These are phyloP conservation scores for Trachythela sp. DNA, from an alignment of 64 coral and sea anemone species.

Conservation along the genomic window DNA sequence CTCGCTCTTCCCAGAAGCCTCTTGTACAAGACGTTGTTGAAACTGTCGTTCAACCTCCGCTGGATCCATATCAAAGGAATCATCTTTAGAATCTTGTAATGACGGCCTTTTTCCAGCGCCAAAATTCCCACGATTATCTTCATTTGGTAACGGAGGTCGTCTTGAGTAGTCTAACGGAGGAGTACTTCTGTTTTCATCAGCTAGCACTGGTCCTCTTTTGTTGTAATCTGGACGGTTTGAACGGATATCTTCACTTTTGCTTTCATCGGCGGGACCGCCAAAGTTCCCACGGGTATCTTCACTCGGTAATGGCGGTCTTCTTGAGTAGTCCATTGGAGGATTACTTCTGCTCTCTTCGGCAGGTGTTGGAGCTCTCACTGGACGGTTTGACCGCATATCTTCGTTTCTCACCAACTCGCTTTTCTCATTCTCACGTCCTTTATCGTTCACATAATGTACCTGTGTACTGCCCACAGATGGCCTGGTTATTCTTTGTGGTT, in stretches of 20 bases:
- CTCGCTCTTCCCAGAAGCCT: background rate
- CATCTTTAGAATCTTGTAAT: background rate
- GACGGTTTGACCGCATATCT: background rate
- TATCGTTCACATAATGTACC: background rate
- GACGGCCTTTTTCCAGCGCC: background rate
- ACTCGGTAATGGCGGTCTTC: background rate
- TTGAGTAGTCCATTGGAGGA: background rate
- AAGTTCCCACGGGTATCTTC: no score
- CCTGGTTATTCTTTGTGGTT: background rate
- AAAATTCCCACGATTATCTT: no score
- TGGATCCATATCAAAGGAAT: slow-evolving; percentile 9
- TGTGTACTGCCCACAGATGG: background rate
- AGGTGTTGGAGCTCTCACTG: background rate
- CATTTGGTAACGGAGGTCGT: background rate
- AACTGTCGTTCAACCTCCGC: background rate
- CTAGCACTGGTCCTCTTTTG: no score
- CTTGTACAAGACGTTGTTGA: slow-evolving; percentile 18
- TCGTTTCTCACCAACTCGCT: background rate
- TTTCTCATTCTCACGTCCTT: background rate
- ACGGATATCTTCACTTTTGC: no score
- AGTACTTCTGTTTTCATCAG: background rate
- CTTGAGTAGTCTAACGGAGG: background rate
- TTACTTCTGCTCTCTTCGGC: background rate
- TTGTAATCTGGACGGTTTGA: no score
- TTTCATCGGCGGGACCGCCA: background rate